Base-by-base conservation (phyloP, 2,797 vertebrate genomes). In the Eptatretus atami region DNA sequence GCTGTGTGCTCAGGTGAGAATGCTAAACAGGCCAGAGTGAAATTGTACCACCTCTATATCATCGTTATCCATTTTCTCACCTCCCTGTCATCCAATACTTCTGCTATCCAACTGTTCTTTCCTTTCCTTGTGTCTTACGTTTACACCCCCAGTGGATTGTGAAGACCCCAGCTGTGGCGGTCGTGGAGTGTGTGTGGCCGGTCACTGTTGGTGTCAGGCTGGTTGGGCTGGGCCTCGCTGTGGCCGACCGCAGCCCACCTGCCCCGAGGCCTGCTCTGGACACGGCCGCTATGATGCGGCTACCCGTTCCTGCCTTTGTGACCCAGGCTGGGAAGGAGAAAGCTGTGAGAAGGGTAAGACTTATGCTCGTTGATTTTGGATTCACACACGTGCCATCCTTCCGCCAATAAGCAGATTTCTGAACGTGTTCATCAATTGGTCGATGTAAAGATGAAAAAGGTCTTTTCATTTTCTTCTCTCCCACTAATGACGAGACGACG, bases 181-280 rank as follows among this genome's bases (percentile, higher is more conserved):
- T 63, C 80, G 84, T 64, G 92, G 92, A 0, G 83, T 96, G 24
- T 98, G 90, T 0, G 90, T 96, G 53, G 75, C 82, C 67, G 92
- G 90, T 67, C 85, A 94, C 70, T 98, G 92, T 69, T 88, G 95
- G 77, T 98, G 90, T 66, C 83, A 86, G 0, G 79, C 88, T 6
- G 87, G 90, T 52, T 96, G 92, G 92, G 92, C 90, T 44, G 92
- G 90, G 53, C 71, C 83, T 53, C 86, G 81, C 61, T 98, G 92
- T 1, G 90, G 94, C 70, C 83, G 78, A 1, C 80, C 84, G 6
- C 74, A 88, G 70, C 81, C 88, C 64, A 88, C 90, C 11, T 98
- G 92, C 72, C 76, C 86, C 78, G 86, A 94, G 73, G 90, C 92
- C 66, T 98, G 92, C 71, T 95, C 90, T 1, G 90, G 92, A 67